Base-by-base conservation (phyloP, 1,140 invertebrate species). In the Cyrtorhinus lividipennis region DNA sequence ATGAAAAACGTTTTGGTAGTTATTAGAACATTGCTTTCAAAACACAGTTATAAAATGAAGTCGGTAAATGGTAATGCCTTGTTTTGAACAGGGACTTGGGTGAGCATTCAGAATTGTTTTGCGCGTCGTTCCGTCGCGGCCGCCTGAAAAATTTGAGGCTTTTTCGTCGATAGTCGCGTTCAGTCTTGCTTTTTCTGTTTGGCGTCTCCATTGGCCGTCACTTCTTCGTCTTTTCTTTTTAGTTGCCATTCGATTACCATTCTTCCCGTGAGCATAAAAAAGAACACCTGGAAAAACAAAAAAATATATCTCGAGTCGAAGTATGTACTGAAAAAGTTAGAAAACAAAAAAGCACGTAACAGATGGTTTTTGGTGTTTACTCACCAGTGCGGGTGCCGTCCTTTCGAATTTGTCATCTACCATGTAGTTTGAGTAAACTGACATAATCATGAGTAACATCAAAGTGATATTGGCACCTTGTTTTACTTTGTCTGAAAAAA, bases 241-340 rank as follows among this genome's bases (percentile, higher is more conserved):
- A 80, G 65, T 66, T 86, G 84, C 71, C 78, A 82, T 62, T 84
- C 82, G 57, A 89, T 85, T 15, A 97, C 88, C 46, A 98, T 76
- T 65, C 95, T 81, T 67, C 94, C 95, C 56, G 83, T 85, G n/a
- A 98, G 76, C 85, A 98, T 92, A 69, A 97, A 90, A 69, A 92
- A 88, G 74, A 98, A 97, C 15, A 97, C 80, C 79, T 81, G 68
- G 60, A n/a, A n/a, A n/a, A n/a, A n/a, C n/a, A n/a, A n/a, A n/a
- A n/a, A n/a, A n/a, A n/a, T n/a, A n/a, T n/a, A n/a, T n/a, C n/a
- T n/a, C n/a, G n/a, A n/a, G n/a, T n/a, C n/a, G n/a, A n/a, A n/a
- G n/a, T n/a, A n/a, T n/a, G n/a, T n/a, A n/a, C n/a, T n/a, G n/a
- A n/a, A n/a, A n/a, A n/a, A n/a, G n/a, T n/a, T n/a, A n/a, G n/a